Evolutionary conservation across 2,797 vertebrate species (phyloP).

Genomic region (Allobates femoralis): DNA sequence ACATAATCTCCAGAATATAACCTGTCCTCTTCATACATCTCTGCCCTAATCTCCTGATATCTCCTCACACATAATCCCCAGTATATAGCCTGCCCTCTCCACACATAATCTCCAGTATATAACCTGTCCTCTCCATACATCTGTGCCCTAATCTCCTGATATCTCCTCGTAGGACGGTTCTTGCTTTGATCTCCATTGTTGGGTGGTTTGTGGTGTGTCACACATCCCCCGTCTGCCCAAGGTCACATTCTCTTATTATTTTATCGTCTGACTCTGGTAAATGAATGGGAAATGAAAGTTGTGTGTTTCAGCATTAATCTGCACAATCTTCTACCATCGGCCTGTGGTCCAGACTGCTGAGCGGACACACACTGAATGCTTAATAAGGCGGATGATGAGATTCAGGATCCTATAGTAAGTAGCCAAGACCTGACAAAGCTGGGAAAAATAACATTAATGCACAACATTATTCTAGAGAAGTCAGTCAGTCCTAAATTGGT

Average conservation of each 20-base stretch:
- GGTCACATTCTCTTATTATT: conserved; percentile 25
- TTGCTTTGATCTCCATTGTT: not conserved
- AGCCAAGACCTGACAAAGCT: not conserved
- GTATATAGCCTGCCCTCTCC: no score
- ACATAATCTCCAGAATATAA: no score
- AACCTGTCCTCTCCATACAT: no score
- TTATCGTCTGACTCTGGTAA: conserved; percentile 37
- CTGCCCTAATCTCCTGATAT: no score
- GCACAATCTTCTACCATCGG: conserved; percentile 38
- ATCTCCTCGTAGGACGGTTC: not conserved
- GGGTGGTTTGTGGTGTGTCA: not conserved
- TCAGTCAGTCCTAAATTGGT: no score
- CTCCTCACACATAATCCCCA: no score
- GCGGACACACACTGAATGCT: conserved; percentile 38
- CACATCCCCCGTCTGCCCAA: not conserved
- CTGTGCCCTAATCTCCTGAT: no score
- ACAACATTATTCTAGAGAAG: not conserved
- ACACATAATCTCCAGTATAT: no score
- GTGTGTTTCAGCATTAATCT: conserved; percentile 56
- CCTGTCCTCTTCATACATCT: no score
- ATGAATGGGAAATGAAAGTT: conserved; percentile 53
- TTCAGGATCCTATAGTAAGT: not conserved
- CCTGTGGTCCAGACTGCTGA: conserved; percentile 29
- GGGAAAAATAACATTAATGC: not conserved
- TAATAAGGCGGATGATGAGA: conserved; percentile 8